Conservation (phyloP, 2,113 vertebrate species). For the Hemichromis elongatus region DNA sequence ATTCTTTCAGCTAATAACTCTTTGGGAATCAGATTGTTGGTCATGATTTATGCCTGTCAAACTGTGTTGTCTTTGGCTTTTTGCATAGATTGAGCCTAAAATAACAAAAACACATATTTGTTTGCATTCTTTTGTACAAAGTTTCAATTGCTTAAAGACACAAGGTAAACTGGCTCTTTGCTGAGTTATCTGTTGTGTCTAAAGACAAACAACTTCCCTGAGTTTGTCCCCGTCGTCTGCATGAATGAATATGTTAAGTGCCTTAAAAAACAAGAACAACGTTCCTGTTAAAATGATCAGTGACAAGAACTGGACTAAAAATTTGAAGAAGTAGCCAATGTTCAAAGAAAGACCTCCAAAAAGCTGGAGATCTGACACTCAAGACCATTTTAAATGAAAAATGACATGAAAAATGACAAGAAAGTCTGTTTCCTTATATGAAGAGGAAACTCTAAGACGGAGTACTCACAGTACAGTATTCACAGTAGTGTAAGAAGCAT, state of each 20-base stretch:
- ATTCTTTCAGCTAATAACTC: rapidly evolving
- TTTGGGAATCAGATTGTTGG: rapidly evolving
- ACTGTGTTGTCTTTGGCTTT: neutral
- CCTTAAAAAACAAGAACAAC: neutral
- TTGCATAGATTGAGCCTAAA: too few species aligned
- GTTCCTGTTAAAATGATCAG: neutral
- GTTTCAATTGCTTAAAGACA: neutral
- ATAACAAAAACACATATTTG: too few species aligned
- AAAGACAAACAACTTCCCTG: neutral
- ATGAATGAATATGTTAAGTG: neutral
- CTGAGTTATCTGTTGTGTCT: neutral
- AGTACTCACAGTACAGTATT: too few species aligned
- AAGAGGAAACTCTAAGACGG: too few species aligned
- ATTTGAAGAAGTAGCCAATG: neutral
- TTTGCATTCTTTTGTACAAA: too few species aligned
- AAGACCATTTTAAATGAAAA: neutral
- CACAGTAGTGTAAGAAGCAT: neutral
- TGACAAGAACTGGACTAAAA: neutral
- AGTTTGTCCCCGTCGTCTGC: rapidly evolving
- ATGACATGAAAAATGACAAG: neutral
- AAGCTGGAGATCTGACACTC: rapidly evolving
- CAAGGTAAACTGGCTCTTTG: neutral
- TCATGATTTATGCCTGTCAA: neutral
- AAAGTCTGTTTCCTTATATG: neutral
- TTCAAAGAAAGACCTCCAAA: neutral